Evolutionary conservation across 2,888 invertebrate species (phyloP), one percentile per base, ranked within the genome.

Genomic region (Athrips mouffetella): DNA sequence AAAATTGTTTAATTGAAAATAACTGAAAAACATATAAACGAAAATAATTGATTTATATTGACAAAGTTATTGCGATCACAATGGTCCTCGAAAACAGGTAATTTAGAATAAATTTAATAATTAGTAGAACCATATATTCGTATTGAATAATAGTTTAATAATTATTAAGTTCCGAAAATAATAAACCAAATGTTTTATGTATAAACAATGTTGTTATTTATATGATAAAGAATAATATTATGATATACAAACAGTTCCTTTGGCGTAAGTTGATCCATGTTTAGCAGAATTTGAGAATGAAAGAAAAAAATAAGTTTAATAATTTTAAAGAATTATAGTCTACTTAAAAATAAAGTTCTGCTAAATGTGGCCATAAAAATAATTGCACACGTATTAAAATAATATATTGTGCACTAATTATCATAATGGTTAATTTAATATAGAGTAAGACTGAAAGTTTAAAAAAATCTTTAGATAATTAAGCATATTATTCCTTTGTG

Each of bases 401-500:
- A 72, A 71, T 69, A 73, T 73, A 79, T 78, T 72, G 78, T 80
- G 86, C 85, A 87, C 86, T 73, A 70, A 37, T 72, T 74, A 75
- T 75, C 64, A 73, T 76, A 76, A 72, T 69, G 52, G 66, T 67
- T 73, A 67, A 68, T 66, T 70, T 64, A 65, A 73, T 60, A 74
- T 86, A 86, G 84, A 67, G 62, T 85, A 85, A 85, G 86, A 85
- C 85, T 87, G 85, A 86, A 75, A 73, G 57, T n/a, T n/a, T 66
- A 68, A 70, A 60, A 64, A 65, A 70, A 67, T 70, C 64, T 68
- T 66, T 73, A 76, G 70, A 66, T 53, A 64, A 60, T 35, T 44
- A 54, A n/a, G n/a, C 55, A 52, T 51, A 51, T 58, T 58, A 55
- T 65, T 57, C 42, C 27, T 65, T 70, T 67, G 57, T 65, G 62